Evolutionary conservation across 2,113 vertebrate genomes (phyloP).

Genomic region (Callospermophilus lateralis): DNA sequence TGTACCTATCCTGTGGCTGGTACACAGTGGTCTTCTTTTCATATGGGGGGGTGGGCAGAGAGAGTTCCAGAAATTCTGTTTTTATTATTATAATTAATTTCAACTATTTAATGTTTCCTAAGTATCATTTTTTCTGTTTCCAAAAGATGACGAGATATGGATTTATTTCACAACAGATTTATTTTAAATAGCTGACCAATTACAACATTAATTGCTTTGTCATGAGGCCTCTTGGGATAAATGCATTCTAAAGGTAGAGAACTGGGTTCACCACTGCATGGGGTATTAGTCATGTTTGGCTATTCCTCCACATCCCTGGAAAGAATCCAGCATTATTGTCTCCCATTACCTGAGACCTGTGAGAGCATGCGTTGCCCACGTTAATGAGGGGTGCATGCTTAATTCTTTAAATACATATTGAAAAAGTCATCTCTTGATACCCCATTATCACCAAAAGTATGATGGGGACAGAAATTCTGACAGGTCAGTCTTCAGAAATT

Average conservation of each 20-base stretch:
- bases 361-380: not conserved
- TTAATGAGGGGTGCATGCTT: not conserved
- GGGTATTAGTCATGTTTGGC: constrained; percentile 28
- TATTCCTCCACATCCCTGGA: constrained; percentile 21
- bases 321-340: constrained; percentile 16
- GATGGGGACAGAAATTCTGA: not conserved
- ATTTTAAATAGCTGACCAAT: not conserved
- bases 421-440: not conserved
- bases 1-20: not conserved
- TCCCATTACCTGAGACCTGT: not conserved
- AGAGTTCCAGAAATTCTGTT: not conserved
- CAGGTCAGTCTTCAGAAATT: not conserved
- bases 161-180: constrained; percentile 44
- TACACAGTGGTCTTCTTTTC: not conserved
- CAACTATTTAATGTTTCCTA: constrained; percentile 33
- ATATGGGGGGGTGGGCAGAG: no score
- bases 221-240: constrained; percentile 51
- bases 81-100: not conserved
- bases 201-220: constrained; percentile 54
- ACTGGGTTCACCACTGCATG: constrained; percentile 16
- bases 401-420: not conserved
- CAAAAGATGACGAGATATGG: constrained; percentile 36
- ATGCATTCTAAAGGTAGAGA: constrained; percentile 55
- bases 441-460: not conserved
- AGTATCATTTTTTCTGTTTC: constrained; percentile 36